A percentile compares a stretch with the other conserved stretches of the same genome.
Conservation (phyloP, 2,113 vertebrate genomes). For the Pseudonaja textilis region DNA sequence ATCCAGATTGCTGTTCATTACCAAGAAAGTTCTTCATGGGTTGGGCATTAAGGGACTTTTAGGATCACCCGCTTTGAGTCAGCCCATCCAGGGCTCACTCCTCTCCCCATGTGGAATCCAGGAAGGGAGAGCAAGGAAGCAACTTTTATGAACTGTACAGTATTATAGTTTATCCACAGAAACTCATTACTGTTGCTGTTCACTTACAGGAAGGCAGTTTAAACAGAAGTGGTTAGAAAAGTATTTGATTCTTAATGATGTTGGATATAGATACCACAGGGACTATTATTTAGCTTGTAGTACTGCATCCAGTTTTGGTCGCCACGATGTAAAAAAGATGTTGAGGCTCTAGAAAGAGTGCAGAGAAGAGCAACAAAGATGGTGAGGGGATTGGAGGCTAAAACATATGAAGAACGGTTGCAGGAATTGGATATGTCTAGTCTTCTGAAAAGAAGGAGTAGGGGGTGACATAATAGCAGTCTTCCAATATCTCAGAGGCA, state of each 20-base stretch:
- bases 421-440: too few species aligned
- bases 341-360: too few species aligned
- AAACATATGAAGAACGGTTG: too few species aligned
- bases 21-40: neutral
- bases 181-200: neutral
- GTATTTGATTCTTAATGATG: neutral
- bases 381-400: too few species aligned
- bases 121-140: neutral
- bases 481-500: too few species aligned
- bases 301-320: too few species aligned
- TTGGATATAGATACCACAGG: neutral
- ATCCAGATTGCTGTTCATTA: neutral
- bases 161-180: neutral
- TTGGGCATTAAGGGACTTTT: neutral
- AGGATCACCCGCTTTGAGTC: neutral
- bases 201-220: neutral
- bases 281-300: neutral
- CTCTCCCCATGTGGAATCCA: neutral
- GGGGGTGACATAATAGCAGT: too few species aligned
- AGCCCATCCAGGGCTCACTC: neutral
- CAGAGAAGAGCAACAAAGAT: too few species aligned
- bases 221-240: neutral
- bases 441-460: too few species aligned
- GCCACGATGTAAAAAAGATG: too few species aligned
- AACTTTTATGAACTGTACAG: neutral